Base-by-base conservation (phyloP, 2,113 vertebrate species). In the Chaetops frenatus region DNA sequence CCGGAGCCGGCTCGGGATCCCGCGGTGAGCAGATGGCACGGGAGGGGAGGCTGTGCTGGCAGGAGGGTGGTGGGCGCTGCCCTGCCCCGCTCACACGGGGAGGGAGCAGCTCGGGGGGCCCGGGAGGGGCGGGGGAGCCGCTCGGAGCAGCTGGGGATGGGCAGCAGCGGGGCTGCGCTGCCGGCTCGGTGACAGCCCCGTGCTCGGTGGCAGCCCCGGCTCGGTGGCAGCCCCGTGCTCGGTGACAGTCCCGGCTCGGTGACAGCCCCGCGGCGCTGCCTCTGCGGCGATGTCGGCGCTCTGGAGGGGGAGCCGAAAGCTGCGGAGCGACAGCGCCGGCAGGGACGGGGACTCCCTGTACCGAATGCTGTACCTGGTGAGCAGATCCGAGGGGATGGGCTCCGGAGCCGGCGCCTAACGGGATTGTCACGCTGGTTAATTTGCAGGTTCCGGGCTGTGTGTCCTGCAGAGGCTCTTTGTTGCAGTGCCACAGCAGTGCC, bases 331-430 rank as follows among this genome's bases (percentile, higher is more conserved):
- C 47, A 90, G 83, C n/a, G 10, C 36, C 11, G 96, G 97, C 95
- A 97, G 97, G 96, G 98, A 98, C 3, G 96, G 98, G 4, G 98
- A 98, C 88, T 98, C 98, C 42, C 81, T 99, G 64, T 98, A 98
- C 95, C 98, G 98, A 77, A 96, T 99, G 92, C 98, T 99, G 85
- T 98, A 98, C 95, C 97, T 98, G 99, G 99, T 99, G 98, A 99
- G 99, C 97, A 45, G 14, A 28, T 2, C 42, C 47, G 2, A 15
- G 2, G 24, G 1, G 13, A 35, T 21, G 74, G 67, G n/a, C 73
- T 64, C 48, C 20, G 79, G 58, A 18, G 25, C 47, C 44, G 78
- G 81, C 83, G 9, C 15, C 25, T 19, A 3, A 53, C 38, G 54
- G 0, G 2, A 1, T 22, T 44, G 54, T 29, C 45, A 2, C 23